A percentile compares a stretch with the other conserved stretches of the same genome.
phyloP scores from a whole-genome alignment of 2,888 invertebrate genomes.

The Polyploca ridens region DNA sequence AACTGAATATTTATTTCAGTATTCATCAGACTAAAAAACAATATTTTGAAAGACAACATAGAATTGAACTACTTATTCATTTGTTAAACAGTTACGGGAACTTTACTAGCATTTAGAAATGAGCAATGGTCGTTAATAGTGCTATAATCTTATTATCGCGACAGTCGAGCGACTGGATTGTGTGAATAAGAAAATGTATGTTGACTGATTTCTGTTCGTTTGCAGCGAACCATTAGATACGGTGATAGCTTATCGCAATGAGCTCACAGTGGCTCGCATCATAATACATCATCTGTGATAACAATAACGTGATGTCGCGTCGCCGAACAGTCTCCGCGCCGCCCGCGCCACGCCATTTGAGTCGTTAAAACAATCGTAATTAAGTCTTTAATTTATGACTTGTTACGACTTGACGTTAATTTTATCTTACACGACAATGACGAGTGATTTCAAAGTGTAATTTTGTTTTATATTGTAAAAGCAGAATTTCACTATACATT shows the following conservation, averaged over 20 bases:
- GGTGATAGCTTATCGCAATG: slow-evolving; percentile 50
- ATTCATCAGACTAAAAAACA: background rate
- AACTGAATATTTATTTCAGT: background rate
- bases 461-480: slow-evolving; percentile 32
- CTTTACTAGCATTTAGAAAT: slow-evolving; percentile 11
- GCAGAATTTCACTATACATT: too few relatives aligned
- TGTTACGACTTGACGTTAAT: slow-evolving; percentile 54
- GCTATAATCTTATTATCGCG: background rate
- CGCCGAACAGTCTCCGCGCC: slow-evolving; percentile 48
- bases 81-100: too few relatives aligned
- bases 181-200: slow-evolving; percentile 32
- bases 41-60: too few relatives aligned
- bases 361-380: slow-evolving; percentile 72
- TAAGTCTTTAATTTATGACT: slow-evolving; percentile 66
- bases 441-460: slow-evolving; percentile 50
- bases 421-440: slow-evolving; percentile 56
- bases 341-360: slow-evolving; percentile 35
- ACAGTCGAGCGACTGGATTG: background rate
- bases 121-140: slow-evolving; percentile 13
- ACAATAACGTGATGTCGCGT: slow-evolving; percentile 53
- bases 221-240: slow-evolving; percentile 55
- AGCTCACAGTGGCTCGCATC: slow-evolving; percentile 36
- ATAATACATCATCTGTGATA: slow-evolving; percentile 60
- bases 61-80: too few relatives aligned
- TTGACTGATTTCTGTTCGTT: slow-evolving; percentile 41